Evolutionary conservation across 2,888 invertebrate species (phyloP).

Genomic region (Nebria brevicollis): DNA sequence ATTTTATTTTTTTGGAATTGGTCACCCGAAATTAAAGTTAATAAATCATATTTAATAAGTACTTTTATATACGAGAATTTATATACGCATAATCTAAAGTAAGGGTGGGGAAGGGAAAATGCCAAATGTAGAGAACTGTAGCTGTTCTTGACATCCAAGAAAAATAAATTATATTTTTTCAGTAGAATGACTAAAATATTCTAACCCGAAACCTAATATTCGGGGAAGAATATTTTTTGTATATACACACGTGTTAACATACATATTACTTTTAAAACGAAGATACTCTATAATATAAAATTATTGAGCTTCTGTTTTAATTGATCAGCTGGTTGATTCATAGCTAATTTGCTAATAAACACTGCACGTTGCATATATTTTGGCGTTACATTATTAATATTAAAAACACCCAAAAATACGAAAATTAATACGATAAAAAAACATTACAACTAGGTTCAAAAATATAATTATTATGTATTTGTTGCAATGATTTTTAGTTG

Average conservation of each 20-base stretch:
- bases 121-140: neutral
- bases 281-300: too few species aligned
- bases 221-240: neutral
- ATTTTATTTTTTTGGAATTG: slow-evolving; percentile 35
- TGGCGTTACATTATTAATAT: too few species aligned
- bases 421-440: too few species aligned
- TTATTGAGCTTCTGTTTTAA: too few species aligned
- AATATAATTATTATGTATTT: too few species aligned
- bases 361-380: too few species aligned
- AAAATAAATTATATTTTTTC: neutral
- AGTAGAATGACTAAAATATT: neutral
- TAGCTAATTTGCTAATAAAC: too few species aligned
- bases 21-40: slow-evolving; percentile 31
- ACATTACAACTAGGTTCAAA: too few species aligned
- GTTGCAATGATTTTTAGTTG: too few species aligned
- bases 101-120: neutral
- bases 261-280: too few species aligned
- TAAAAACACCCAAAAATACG: too few species aligned
- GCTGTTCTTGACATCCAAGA: neutral
- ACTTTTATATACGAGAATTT: slow-evolving; percentile 21
- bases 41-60: slow-evolving; percentile 42
- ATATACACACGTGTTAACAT: neutral
- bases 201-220: neutral
- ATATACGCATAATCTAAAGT: neutral
- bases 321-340: too few species aligned